phyloP scores from a whole-genome alignment of 2,113 vertebrate genomes.

The Caracal caracal region DNA sequence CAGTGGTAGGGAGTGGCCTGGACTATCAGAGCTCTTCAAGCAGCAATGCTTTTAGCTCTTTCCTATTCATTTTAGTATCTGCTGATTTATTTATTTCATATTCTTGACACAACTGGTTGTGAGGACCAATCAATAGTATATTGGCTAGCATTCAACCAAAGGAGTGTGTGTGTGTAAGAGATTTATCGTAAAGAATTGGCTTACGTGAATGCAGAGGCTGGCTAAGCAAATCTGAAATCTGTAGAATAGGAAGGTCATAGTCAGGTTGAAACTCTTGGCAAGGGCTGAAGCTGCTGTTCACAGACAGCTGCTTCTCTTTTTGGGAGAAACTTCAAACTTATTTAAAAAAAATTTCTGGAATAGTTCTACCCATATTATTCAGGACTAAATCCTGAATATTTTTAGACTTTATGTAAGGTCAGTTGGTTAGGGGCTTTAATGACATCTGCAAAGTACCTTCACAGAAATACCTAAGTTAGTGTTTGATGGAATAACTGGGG shows the following conservation, averaged over 20 bases:
- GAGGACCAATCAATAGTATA: neutral
- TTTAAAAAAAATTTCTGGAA: neutral
- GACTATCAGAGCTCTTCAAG: neutral
- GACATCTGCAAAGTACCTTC: neutral
- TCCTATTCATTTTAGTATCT: neutral
- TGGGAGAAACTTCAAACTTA: neutral
- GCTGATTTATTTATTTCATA: neutral
- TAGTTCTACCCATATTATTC: neutral
- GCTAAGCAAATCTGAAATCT: neutral
- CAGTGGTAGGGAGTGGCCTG: neutral
- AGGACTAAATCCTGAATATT: neutral
- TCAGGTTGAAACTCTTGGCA: neutral
- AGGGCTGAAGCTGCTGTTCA: neutral
- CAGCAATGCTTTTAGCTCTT: neutral
- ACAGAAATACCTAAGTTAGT: neutral
- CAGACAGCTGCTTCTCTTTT: neutral
- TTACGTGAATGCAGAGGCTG: neutral
- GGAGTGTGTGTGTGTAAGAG: neutral
- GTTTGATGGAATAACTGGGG: neutral
- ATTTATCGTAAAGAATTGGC: neutral
- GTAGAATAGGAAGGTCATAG: neutral
- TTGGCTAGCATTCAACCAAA: neutral
- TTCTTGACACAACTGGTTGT: neutral
- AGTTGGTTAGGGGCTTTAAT: neutral
- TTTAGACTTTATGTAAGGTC: neutral